phyloP scores from a whole-genome alignment of 1,140 invertebrate species.

The Euschistus heros region DNA sequence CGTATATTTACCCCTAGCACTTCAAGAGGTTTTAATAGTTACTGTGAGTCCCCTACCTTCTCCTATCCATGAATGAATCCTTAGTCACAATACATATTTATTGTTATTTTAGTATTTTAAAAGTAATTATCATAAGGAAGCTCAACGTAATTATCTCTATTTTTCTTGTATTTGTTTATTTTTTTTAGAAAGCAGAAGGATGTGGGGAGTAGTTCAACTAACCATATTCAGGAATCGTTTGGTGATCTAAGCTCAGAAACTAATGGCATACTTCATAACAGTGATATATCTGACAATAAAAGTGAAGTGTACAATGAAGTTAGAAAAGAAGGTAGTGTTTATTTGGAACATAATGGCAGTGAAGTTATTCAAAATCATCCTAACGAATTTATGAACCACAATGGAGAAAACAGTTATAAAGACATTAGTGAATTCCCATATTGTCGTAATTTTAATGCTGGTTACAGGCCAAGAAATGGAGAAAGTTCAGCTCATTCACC shows the following conservation, averaged over 20 bases:
- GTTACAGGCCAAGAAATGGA: constrained; percentile 4
- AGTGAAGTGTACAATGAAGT: constrained; percentile 10
- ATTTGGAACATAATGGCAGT: constrained; percentile 16
- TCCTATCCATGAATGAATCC: constrained; percentile 2
- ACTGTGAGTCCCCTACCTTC: constrained; percentile 11
- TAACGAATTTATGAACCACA: background rate
- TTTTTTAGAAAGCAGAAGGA: constrained; percentile 12
- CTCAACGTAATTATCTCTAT: background rate
- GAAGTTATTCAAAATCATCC: constrained; percentile 5
- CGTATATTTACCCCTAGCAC: constrained; percentile 15
- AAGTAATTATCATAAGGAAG: background rate
- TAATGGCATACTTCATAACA: background rate
- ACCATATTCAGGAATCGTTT: constrained; percentile 1
- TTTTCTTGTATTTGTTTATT: background rate
- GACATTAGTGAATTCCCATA: constrained; percentile 13
- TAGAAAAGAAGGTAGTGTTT: constrained; percentile 15
- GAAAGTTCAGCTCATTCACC: constrained; percentile 10
- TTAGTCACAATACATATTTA: background rate
- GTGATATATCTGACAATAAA: constrained; percentile 8
- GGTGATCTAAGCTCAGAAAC: constrained; percentile 12
- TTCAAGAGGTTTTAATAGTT: constrained; percentile 16
- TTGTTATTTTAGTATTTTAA: background rate
- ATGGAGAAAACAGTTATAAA: constrained; percentile 7
- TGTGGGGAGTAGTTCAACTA: background rate
- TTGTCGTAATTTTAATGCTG: constrained; percentile 6